A percentile compares a stretch with the other conserved stretches of the same genome.
These are phyloP conservation scores for Atrina japonica DNA, from an alignment of 2,888 invertebrate genomes.

Conservation along the genomic window DNA sequence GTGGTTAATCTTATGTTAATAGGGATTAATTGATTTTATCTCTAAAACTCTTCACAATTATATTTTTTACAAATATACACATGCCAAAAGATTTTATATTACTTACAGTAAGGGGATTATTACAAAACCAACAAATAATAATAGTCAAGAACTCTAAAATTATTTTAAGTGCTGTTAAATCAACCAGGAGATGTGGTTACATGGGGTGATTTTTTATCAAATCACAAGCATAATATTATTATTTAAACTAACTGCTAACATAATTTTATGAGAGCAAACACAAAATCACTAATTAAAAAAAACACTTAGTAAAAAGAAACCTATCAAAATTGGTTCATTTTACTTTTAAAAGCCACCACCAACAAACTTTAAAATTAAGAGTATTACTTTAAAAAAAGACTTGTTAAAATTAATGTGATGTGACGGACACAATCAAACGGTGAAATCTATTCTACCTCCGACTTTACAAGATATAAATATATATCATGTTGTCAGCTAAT, in stretches of 20 bases:
- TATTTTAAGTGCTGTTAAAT: slow-evolving; percentile 6
- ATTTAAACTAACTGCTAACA: slow-evolving; percentile 13
- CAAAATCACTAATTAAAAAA: slow-evolving; percentile 22
- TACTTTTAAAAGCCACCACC: slow-evolving; percentile 35
- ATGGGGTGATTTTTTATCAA: neutral
- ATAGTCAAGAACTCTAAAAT: neutral
- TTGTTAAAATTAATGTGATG: slow-evolving; percentile 4
- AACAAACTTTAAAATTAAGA: slow-evolving; percentile 8
- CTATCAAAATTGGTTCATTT: neutral
- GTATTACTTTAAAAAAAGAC: slow-evolving; percentile 10
- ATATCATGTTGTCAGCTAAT: neutral
- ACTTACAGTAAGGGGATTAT: slow-evolving; percentile 10
- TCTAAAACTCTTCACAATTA: neutral
- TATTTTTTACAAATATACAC: slow-evolving; percentile 2
- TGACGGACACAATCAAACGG: slow-evolving; percentile 4
- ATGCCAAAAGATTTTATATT: slow-evolving; percentile 2
- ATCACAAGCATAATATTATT: slow-evolving; percentile 30
- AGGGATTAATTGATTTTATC: slow-evolving; percentile 6
- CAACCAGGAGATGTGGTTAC: slow-evolving; percentile 38
- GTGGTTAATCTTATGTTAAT: slow-evolving; percentile 27
- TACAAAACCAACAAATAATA: neutral
- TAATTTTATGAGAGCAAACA: slow-evolving; percentile 28
- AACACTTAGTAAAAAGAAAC: slow-evolving; percentile 15
- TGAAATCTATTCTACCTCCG: slow-evolving; percentile 17
- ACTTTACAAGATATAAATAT: neutral